Percentiles rank a stretch among this genome's conserved stretches.
phyloP scores from a whole-genome alignment of 2,797 vertebrate genomes.

The Cetoscarus ocellatus region DNA sequence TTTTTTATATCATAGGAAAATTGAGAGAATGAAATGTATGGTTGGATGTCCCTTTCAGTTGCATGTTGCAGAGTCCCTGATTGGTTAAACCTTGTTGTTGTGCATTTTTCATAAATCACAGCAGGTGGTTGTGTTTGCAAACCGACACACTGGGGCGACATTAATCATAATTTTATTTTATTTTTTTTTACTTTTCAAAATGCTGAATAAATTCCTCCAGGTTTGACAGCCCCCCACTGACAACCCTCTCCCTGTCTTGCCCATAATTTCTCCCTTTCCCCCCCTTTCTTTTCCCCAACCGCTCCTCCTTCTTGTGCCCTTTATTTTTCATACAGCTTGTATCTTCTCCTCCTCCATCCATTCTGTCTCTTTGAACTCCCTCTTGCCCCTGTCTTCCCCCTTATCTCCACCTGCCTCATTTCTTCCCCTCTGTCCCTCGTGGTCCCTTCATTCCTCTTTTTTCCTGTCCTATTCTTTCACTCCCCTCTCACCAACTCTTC shows the following conservation, averaged over 20 bases:
- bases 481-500: too few species aligned
- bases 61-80: neutral
- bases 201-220: constrained; percentile 2
- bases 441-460: neutral
- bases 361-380: neutral
- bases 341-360: constrained; percentile 1
- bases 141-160: neutral
- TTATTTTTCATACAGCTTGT: neutral
- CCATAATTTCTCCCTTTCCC: neutral
- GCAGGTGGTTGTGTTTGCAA: neutral
- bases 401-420: neutral
- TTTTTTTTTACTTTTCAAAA: neutral
- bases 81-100: constrained; percentile 1
- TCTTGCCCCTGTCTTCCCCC: neutral
- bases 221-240: neutral
- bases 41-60: too few species aligned
- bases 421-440: neutral
- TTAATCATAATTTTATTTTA: constrained; percentile 21
- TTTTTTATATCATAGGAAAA: too few species aligned
- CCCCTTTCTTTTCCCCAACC: neutral
- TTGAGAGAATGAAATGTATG: too few species aligned
- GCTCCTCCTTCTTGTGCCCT: neutral
- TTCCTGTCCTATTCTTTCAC: neutral
- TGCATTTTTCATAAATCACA: neutral
- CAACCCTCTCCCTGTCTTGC: neutral